Base-by-base conservation (phyloP, 37 sponge, comb jelly and placozoan genomes). In the Theonella swinhoei region DNA sequence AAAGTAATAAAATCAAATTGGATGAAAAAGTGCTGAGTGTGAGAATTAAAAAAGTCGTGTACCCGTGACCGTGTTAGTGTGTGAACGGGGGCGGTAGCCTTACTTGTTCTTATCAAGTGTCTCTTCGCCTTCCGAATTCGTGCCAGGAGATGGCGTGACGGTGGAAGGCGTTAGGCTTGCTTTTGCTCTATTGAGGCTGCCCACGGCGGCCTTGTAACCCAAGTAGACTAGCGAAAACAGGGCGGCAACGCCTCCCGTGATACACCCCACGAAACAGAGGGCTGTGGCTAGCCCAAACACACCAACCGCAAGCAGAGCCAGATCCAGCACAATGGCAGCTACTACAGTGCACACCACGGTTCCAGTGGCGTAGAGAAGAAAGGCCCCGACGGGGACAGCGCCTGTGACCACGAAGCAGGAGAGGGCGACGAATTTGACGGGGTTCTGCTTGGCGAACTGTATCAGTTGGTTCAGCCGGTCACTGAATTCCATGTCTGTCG, bases 271-370 rank as follows among this genome's bases (percentile, higher is more conserved):
- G 54, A 78, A 72, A 66, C 71, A 60, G 39, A 89, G 83, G 3
- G 81, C 75, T 24, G 77, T 66, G 38, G 75, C 79, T n/a, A 89
- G 80, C 0, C 43, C 78, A 8, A 76, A 60, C 3, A 83, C 69
- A 2, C 84, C 89, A 23, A 75, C 32, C 20, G 58, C 72, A 2
- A 89, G 59, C 38, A 89, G 20, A 19, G 83, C 32, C 33, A 83
- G 26, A 28, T 83, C 84, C 62, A 78, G n/a, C 17, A 89, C 70
- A 23, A 85, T 59, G 4, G 82, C 91, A 24, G 68, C 91, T 26
- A 90, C 36, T 25, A 85, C 31, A 47, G 68, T 76, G 25, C 80
- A 72, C 1, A 90, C 37, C 28, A 90, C 33, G 3, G 86, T 76
- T 32, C 80, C 77, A 34, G 69, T 59, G 20, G 79, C 74, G 61